phyloP scores from a whole-genome alignment of 2,888 invertebrate genomes.

The Phengaris alcon region DNA sequence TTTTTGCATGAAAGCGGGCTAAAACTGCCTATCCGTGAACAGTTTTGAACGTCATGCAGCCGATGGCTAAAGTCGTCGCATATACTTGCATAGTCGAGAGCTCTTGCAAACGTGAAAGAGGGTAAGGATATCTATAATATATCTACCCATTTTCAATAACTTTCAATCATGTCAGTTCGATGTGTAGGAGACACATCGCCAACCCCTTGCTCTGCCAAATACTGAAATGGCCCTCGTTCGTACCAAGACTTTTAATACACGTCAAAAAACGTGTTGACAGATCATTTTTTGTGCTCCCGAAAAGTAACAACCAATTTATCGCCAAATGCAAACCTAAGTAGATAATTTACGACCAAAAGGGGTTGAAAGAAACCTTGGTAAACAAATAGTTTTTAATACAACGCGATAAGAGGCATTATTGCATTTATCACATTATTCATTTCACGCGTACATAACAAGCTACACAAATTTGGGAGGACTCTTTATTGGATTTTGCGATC shows the following conservation, averaged over 20 bases:
- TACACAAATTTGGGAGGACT: slow-evolving; percentile 65
- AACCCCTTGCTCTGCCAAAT: slow-evolving; percentile 5
- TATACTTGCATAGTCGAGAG: background rate
- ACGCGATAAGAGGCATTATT: slow-evolving; percentile 62
- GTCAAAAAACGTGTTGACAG: slow-evolving; percentile 52
- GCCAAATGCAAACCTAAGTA: slow-evolving; percentile 66
- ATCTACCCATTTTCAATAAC: background rate
- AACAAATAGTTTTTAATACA: slow-evolving; percentile 53
- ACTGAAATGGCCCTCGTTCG: slow-evolving; percentile 25
- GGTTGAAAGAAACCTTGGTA: slow-evolving; percentile 44
- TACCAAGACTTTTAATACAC: slow-evolving; percentile 36
- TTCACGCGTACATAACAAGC: slow-evolving; percentile 74
- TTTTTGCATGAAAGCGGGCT: too few relatives aligned
- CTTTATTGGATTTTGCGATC: slow-evolving; percentile 40
- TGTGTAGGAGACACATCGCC: too few relatives aligned
- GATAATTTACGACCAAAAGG: slow-evolving; percentile 72
- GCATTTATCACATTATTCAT: slow-evolving; percentile 61
- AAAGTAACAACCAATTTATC: slow-evolving; percentile 68
- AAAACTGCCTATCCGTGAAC: too few relatives aligned
- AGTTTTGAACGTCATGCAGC: too few relatives aligned
- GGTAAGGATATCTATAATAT: background rate
- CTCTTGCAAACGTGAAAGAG: background rate
- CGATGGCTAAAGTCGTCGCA: too few relatives aligned
- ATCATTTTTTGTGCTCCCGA: slow-evolving; percentile 50
- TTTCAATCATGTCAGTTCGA: slow-evolving; percentile 8